These are phyloP conservation scores for Neoascia interrupta DNA, from an alignment of 2,888 invertebrate genomes.

Conservation along the genomic window DNA sequence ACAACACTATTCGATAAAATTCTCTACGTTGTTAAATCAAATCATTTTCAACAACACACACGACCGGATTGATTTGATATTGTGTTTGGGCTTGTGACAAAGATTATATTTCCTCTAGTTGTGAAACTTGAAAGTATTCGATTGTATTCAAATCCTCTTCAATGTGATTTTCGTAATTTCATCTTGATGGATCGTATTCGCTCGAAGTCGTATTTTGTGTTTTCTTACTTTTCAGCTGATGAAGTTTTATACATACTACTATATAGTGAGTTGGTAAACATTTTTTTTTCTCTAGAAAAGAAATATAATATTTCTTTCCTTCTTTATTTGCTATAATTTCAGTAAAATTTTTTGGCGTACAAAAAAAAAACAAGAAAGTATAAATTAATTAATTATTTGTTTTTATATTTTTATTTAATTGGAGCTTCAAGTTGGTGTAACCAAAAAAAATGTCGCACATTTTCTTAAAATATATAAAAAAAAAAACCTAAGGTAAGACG, in stretches of 20 bases:
- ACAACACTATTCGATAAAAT: no score
- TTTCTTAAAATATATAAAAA: slow-evolving; percentile 27
- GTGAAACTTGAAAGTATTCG: no score
- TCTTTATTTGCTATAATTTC: slow-evolving; percentile 68
- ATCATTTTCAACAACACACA: no score
- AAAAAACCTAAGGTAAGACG: slow-evolving; percentile 57
- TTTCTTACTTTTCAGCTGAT: slow-evolving; percentile 60
- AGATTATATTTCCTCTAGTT: slow-evolving; percentile 11
- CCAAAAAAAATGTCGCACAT: slow-evolving; percentile 48
- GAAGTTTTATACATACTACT: slow-evolving; percentile 45
- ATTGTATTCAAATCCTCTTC: slow-evolving; percentile 12
- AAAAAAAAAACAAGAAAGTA: slow-evolving; percentile 25
- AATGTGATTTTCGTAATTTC: slow-evolving; percentile 10
- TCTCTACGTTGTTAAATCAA: slow-evolving; percentile 30
- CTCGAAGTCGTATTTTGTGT: slow-evolving; percentile 42
- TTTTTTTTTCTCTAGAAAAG: slow-evolving; percentile 21
- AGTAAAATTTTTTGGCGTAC: slow-evolving; percentile 56
- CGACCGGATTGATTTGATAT: slow-evolving; percentile 9
- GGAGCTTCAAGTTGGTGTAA: slow-evolving; percentile 65
- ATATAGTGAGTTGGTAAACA: slow-evolving; percentile 60
- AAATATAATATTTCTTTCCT: slow-evolving; percentile 32
- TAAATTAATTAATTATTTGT: slow-evolving; percentile 21
- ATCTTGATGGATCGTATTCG: slow-evolving; percentile 31
- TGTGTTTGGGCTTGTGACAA: slow-evolving; percentile 23
- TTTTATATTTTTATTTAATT: slow-evolving; percentile 48